Base-by-base conservation (phyloP, 2,888 invertebrate genomes). In the Nebria brevicollis region DNA sequence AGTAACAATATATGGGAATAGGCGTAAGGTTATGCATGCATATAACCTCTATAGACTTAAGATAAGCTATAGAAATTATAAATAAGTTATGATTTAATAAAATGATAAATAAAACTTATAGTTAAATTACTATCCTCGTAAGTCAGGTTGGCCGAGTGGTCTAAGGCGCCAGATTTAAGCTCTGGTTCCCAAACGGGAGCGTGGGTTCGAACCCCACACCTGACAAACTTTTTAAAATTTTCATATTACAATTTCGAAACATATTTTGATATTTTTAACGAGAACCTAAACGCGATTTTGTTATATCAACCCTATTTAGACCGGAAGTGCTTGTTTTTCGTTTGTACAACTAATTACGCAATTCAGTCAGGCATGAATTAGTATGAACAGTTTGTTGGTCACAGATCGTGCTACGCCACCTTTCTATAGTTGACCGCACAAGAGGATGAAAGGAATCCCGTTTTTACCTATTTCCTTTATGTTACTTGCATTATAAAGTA, bases 171-270 rank as follows among this genome's bases (percentile, higher is more conserved):
- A 93, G 94, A 94, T 93, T 94, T 94, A 94, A 94, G 94, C 92
- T 94, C 93, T 94, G 94, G 93, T 94, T 93, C 94, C 92, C 93
- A 91, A 91, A 90, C 91, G 94, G 93, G 94, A 94, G 94, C 94
- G 94, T 94, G 94, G 94, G 94, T 94, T 94, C 94, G 94, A 94
- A 94, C 93, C 94, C 94, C 94, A 94, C 94, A 94, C 92, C 93
- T 93, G 92, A 93, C 91, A 91, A 54, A 54, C 25, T 70, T 20
- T 70, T 54, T 70, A 7, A 70, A 54, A 54, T 54, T 1, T 54
- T 54, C 8, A 54, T 7, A 54, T 7, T 54, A 54, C 11, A 54
- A 8, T 8, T 10, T 43, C 0, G 10, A 43, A 43, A 43, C 43
- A 43, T 6, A 6, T 43, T 8, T 8, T 43, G 20, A 20, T 43